These are phyloP conservation scores for Columba guinea DNA, from an alignment of 2,797 vertebrate genomes.

Conservation along the genomic window DNA sequence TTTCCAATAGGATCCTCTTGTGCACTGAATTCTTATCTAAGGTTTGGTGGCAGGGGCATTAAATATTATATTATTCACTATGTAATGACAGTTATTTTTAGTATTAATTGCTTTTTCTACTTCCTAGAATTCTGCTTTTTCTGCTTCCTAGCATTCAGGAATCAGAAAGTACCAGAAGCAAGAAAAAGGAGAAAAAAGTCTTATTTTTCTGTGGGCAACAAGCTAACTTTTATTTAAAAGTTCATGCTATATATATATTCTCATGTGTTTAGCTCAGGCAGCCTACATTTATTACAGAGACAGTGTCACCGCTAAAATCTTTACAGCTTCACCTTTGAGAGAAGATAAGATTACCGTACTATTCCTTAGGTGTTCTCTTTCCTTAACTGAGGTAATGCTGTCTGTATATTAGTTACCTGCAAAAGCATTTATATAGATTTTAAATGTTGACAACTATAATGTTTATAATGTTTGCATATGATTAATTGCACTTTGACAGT, in stretches of 20 bases:
- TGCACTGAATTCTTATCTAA: not conserved
- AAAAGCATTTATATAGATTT: constrained; percentile 11
- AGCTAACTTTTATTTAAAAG: not conserved
- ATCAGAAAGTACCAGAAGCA: not conserved
- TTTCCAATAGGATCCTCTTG: not conserved
- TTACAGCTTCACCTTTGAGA: constrained; percentile 34
- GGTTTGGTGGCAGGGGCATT: not conserved
- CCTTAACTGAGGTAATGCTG: not conserved
- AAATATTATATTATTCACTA: not conserved
- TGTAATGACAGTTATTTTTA: not conserved
- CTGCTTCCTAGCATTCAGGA: not conserved
- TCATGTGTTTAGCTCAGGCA: not conserved
- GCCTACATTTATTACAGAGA: constrained; percentile 19
- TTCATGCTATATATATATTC: not conserved
- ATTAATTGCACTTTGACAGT: constrained; percentile 1
- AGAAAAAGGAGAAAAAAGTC: not conserved
- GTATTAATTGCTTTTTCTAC: not conserved
- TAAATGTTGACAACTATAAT: not conserved
- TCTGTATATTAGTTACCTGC: not conserved
- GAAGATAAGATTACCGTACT: not conserved
- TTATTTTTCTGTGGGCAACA: not conserved
- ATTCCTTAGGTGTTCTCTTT: constrained; percentile 5
- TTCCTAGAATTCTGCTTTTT: not conserved
- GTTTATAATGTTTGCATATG: not conserved
- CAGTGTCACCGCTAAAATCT: constrained; percentile 31